These are phyloP conservation scores for Halisarca cf. caerulea DNA, from an alignment of 37 sponge, comb jelly and placozoan species.

Conservation along the genomic window DNA sequence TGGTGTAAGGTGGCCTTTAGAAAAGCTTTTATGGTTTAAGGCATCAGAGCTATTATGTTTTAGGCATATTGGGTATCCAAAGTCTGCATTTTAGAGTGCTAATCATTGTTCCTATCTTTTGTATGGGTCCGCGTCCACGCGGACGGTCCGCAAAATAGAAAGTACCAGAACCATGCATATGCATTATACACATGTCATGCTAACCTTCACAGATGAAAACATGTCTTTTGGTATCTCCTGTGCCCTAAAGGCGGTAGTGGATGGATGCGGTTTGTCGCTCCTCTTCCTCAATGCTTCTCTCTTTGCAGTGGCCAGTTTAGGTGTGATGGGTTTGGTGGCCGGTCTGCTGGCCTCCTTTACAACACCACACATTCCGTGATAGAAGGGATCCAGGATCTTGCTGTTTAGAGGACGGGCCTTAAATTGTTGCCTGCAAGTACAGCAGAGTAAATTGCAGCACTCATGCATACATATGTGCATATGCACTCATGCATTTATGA, in stretches of 20 bases:
- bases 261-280: background rate
- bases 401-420: slow-evolving; percentile 70
- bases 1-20: too few species aligned
- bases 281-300: slow-evolving; percentile 5
- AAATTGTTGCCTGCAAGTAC: slow-evolving; percentile 54
- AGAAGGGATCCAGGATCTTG: slow-evolving; percentile 39
- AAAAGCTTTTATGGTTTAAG: too few species aligned
- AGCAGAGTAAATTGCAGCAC: background rate
- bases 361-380: slow-evolving; percentile 56
- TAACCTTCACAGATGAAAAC: slow-evolving; percentile 36
- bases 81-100: too few species aligned
- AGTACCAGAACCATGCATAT: too few species aligned
- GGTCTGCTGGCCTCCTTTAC: background rate
- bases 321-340: slow-evolving; percentile 39
- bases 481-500: background rate
- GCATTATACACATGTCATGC: background rate
- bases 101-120: too few species aligned
- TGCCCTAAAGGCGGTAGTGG: slow-evolving; percentile 36
- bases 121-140: too few species aligned
- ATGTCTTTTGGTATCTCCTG: slow-evolving; percentile 56
- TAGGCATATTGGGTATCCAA: too few species aligned
- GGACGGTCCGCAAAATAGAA: too few species aligned
- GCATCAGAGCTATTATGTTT: too few species aligned
- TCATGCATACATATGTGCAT: background rate
- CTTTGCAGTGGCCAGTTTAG: slow-evolving; percentile 44